These are phyloP conservation scores for Phocoena sinus DNA, from an alignment of 2,113 vertebrate species.

Conservation along the genomic window DNA sequence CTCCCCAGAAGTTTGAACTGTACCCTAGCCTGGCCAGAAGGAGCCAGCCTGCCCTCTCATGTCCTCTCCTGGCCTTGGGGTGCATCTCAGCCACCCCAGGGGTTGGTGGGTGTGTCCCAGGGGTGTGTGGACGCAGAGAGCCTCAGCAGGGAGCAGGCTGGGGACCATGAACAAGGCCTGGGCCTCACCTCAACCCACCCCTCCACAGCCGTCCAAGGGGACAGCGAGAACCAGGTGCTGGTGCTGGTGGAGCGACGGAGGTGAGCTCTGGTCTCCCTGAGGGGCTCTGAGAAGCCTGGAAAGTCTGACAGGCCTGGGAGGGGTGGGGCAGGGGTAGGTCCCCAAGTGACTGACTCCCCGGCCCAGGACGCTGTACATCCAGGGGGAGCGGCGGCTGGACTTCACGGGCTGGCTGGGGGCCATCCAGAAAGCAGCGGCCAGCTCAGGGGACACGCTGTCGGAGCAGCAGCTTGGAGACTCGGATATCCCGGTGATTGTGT, in stretches of 20 bases:
- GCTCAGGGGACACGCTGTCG: conserved; percentile 88
- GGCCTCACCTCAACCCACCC: background rate
- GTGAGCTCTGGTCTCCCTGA: conserved; percentile 70
- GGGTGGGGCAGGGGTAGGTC: background rate
- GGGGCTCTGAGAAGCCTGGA: background rate
- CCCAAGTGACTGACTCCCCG: background rate
- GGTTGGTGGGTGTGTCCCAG: background rate
- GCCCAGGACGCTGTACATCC: conserved; percentile 91
- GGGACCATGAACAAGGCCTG: background rate
- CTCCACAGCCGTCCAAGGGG: conserved; percentile 88
- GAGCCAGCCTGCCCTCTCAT: background rate
- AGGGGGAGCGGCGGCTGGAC: conserved; percentile 91
- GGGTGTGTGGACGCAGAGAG: background rate
- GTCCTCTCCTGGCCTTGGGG: background rate
- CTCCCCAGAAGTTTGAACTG: background rate
- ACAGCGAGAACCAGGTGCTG: conserved; percentile 91
- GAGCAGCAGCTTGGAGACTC: conserved; percentile 94
- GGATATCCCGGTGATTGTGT: conserved; percentile 91
- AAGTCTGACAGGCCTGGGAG: background rate
- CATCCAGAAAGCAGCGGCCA: conserved; percentile 89
- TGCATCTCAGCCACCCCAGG: background rate
- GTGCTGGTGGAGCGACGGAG: conserved; percentile 94
- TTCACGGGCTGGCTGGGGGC: conserved; percentile 89
- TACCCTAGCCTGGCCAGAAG: background rate
- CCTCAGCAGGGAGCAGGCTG: background rate